Base-by-base conservation (phyloP, 2,113 vertebrate species). In the Aptenodytes forsteri region DNA sequence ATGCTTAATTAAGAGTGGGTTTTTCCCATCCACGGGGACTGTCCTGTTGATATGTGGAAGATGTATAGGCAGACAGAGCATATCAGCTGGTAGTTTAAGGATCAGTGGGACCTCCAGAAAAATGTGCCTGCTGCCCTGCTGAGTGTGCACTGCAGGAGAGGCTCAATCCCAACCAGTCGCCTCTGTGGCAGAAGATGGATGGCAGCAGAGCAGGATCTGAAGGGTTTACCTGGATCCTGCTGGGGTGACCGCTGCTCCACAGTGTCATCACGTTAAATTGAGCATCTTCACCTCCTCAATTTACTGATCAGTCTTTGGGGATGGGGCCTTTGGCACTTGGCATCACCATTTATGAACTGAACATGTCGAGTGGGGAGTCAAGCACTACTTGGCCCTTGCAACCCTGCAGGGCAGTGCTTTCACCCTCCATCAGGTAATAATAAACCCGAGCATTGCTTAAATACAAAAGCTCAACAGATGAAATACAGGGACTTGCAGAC, bases 361-460 rank as follows among this genome's bases (percentile, higher is more conserved):
- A 11, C 1, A 0, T 44, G 73, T 8, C 27, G 36, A 58, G 61
- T 1, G 16, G 32, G 38, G 13, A 27, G 46, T 26, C 1, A 2
- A 72, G 44, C 78, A 25, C 46, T 40, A 6, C n/a, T 21, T 6
- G 4, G 25, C 17, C 70, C 54, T 22, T 32, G 27, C 10, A 38
- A 3, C 42, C 44, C 30, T 34, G 61, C 3, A 2, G n/a, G 36
- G 13, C 47, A 8, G 38, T 16, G 27, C 34, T 19, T 38, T 70
- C 52, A 25, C 32, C n/a, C 71, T 49, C 21, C 42, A 6, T 3
- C 44, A 36, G 20, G 16, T 36, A 25, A 54, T 13, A n/a, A 58
- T 19, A 46, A 70, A 54, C 34, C 47, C 40, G 0, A 38, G 65
- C 14, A 38, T 4, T 62, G 22, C 47, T 79, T 32, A 70, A 62